phyloP scores from a whole-genome alignment of 2,888 invertebrate species.

The Noctuana brunneofusca region DNA sequence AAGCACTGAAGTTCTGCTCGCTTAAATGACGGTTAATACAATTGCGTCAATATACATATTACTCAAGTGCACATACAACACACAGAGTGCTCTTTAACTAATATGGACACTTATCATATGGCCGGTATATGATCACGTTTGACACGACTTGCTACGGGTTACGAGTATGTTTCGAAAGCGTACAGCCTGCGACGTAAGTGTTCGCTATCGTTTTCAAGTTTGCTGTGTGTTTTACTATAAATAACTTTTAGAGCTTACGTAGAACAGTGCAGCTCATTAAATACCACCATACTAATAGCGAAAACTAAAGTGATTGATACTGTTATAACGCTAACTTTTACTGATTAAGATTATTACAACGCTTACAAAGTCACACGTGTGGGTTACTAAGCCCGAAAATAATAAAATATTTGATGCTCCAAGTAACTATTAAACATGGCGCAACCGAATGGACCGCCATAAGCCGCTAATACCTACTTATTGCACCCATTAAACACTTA shows the following conservation, averaged over 20 bases:
- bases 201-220: background rate
- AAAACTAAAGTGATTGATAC: background rate
- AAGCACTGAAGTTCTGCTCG: background rate
- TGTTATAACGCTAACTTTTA: background rate
- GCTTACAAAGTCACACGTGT: background rate
- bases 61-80: conserved; percentile 41
- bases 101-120: conserved; percentile 64
- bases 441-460: background rate
- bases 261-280: background rate
- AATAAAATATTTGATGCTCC: background rate
- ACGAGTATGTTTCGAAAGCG: conserved; percentile 55
- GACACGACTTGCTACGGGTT: conserved; percentile 46
- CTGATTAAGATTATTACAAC: background rate
- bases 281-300: background rate
- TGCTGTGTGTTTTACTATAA: background rate
- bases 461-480: background rate
- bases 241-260: background rate
- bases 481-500: background rate
- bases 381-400: background rate
- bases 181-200: conserved; percentile 10
- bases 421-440: background rate
- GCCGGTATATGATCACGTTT: conserved; percentile 52
- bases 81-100: conserved; percentile 44
- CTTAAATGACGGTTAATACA: conserved; percentile 36
- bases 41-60: conserved; percentile 49